Conservation (phyloP, 2,797 vertebrate species). For the Delichon dasypus region DNA sequence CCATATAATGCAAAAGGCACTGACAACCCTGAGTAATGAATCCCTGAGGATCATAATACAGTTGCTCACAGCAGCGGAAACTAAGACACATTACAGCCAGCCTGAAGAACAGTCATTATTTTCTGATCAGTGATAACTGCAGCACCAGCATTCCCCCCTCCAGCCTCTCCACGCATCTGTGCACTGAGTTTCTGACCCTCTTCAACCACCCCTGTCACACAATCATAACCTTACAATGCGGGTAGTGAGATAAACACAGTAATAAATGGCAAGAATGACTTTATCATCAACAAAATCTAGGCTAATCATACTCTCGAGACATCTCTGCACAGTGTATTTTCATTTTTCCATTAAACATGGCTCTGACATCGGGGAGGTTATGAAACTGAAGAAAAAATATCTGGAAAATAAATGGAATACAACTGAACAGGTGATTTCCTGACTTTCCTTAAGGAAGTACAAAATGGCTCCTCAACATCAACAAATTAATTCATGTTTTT, state of each 20-base stretch:
- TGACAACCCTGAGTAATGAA: neutral
- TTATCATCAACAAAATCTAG: neutral
- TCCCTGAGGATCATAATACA: neutral
- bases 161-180: neutral
- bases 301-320: neutral
- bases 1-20: neutral
- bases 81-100: neutral
- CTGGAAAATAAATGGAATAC: neutral
- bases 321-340: neutral
- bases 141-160: neutral
- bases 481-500: neutral
- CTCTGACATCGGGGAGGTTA: neutral
- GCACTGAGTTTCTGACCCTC: neutral
- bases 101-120: neutral
- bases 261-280: neutral
- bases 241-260: neutral
- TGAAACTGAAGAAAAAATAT: neutral
- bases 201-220: neutral
- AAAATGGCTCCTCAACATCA: neutral
- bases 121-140: neutral
- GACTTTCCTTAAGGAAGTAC: neutral
- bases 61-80: neutral
- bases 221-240: neutral
- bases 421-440: neutral
- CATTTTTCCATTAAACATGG: constrained; percentile 21